Evolutionary conservation across 2,888 invertebrate species (phyloP).

Genomic region (Dascillus cervinus): DNA sequence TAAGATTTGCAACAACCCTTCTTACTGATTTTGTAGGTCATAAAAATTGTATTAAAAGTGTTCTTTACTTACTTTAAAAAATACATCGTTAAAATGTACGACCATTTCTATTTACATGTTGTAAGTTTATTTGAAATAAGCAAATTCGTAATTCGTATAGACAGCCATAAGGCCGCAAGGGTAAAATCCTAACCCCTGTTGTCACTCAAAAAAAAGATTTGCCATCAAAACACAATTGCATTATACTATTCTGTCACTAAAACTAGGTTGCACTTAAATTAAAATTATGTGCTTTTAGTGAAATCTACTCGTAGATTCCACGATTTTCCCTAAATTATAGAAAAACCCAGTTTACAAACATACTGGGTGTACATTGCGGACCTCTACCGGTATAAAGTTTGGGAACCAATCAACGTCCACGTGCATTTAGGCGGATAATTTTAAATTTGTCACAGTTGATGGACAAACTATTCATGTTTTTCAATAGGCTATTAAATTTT

Average conservation of each 20-base stretch:
- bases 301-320: slow-evolving; percentile 21
- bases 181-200: slow-evolving; percentile 43
- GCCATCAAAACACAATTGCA: slow-evolving; percentile 7
- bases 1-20: slow-evolving; percentile 8
- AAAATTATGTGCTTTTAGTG: slow-evolving; percentile 15
- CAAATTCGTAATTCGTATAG: slow-evolving; percentile 21
- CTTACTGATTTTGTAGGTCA: slow-evolving; percentile 25
- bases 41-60: slow-evolving; percentile 15
- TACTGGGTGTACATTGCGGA: slow-evolving; percentile 43
- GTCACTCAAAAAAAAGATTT: slow-evolving; percentile 25
- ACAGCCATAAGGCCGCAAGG: slow-evolving; percentile 41
- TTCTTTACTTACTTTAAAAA: slow-evolving; percentile 24
- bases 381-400: slow-evolving; percentile 37
- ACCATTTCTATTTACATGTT: slow-evolving; percentile 29
- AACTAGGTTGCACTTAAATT: slow-evolving; percentile 7
- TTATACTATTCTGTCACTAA: neutral
- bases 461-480: too few relatives aligned
- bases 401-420: slow-evolving; percentile 23
- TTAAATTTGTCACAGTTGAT: too few relatives aligned
- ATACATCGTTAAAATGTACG: slow-evolving; percentile 20
- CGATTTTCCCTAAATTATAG: slow-evolving; percentile 40
- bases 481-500: too few relatives aligned
- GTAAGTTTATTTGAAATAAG: slow-evolving; percentile 25
- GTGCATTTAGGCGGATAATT: slow-evolving; percentile 18
- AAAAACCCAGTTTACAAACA: slow-evolving; percentile 48